These are phyloP conservation scores for Apodemia zela DNA, from an alignment of 2,888 invertebrate genomes.

Conservation along the genomic window DNA sequence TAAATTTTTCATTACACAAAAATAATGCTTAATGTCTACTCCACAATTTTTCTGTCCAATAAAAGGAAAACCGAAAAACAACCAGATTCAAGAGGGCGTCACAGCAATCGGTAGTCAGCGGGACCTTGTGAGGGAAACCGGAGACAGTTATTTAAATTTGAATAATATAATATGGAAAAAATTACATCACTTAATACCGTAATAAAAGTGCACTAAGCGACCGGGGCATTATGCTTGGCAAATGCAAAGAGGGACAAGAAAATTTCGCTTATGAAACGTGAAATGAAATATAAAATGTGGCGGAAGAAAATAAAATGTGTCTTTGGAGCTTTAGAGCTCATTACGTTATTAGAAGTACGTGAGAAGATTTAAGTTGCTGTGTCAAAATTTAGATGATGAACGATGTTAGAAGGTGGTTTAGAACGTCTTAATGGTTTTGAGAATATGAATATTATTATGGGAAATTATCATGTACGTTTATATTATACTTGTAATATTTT, in stretches of 20 bases:
- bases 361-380: slow-evolving; percentile 67
- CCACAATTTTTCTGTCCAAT: slow-evolving; percentile 41
- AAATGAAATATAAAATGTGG: slow-evolving; percentile 78
- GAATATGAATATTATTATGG: background rate
- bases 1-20: too few relatives aligned
- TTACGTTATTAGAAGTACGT: slow-evolving; percentile 75
- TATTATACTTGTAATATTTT: background rate
- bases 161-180: slow-evolving; percentile 82
- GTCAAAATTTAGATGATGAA: slow-evolving; percentile 42
- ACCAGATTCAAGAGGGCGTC: slow-evolving; percentile 67
- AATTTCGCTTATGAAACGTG: slow-evolving; percentile 78
- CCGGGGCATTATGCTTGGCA: slow-evolving; percentile 73
- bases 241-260: slow-evolving; percentile 73
- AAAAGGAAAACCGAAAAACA: slow-evolving; percentile 68
- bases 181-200: slow-evolving; percentile 82
- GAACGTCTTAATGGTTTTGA: slow-evolving; percentile 22
- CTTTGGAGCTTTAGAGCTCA: slow-evolving; percentile 67
- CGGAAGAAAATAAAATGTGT: slow-evolving; percentile 75
- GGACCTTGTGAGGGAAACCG: slow-evolving; percentile 72
- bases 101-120: slow-evolving; percentile 70
- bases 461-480: background rate
- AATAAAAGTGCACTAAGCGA: slow-evolving; percentile 82
- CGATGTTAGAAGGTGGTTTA: slow-evolving; percentile 26
- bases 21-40: slow-evolving; percentile 33
- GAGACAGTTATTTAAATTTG: slow-evolving; percentile 83